Evolutionary conservation across 2,888 invertebrate species (phyloP).

Genomic region (Nudaria mundana): DNA sequence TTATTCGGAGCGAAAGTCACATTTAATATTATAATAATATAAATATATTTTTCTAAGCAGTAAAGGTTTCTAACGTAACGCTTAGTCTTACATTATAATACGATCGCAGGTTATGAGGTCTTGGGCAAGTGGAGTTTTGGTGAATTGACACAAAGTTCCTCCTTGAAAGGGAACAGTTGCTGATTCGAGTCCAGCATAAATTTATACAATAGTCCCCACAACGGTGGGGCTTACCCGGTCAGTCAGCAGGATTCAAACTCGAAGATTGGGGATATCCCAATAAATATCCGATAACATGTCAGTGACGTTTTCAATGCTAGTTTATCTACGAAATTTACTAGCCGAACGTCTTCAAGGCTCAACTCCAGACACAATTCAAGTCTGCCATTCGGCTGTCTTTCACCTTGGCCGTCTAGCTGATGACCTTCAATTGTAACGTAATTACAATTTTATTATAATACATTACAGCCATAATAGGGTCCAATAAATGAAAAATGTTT

Average conservation of each 20-base stretch:
- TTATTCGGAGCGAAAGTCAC: neutral
- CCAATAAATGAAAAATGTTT: conserved; percentile 27
- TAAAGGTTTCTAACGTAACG: too few relatives aligned
- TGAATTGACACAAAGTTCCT: too few relatives aligned
- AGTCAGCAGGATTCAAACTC: too few relatives aligned
- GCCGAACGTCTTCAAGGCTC: conserved; percentile 4
- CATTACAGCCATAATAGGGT: conserved; percentile 16
- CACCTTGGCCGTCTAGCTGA: conserved; percentile 12
- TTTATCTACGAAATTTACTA: neutral
- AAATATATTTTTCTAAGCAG: too few relatives aligned
- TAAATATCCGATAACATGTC: neutral
- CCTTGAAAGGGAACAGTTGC: too few relatives aligned
- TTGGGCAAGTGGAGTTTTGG: too few relatives aligned
- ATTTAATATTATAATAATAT: neutral
- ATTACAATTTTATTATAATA: conserved; percentile 15
- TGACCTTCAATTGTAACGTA: conserved; percentile 22
- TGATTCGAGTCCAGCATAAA: too few relatives aligned
- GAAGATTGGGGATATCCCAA: too few relatives aligned
- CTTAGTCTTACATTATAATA: too few relatives aligned
- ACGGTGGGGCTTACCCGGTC: too few relatives aligned
- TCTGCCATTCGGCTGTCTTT: conserved; percentile 7
- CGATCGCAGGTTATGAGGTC: too few relatives aligned
- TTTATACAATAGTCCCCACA: too few relatives aligned
- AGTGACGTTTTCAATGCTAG: neutral
- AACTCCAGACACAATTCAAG: conserved; percentile 8